A percentile compares a stretch with the other conserved stretches of the same genome.
These are phyloP conservation scores for Meteorus sp. DNA, from an alignment of 1,140 invertebrate genomes.

Conservation along the genomic window DNA sequence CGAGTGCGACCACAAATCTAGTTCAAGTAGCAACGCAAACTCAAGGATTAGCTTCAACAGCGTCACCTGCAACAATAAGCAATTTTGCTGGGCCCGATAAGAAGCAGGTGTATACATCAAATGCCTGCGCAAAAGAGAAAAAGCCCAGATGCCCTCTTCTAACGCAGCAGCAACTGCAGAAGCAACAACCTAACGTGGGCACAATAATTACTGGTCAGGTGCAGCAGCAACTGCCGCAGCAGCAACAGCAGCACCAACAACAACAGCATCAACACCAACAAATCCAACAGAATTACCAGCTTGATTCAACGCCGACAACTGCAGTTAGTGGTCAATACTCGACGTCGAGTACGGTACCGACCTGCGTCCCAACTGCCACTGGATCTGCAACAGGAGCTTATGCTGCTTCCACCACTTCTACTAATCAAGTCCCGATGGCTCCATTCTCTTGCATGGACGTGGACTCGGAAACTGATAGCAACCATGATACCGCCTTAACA, in stretches of 20 bases:
- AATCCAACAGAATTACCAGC: slow-evolving; percentile 50
- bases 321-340: slow-evolving; percentile 40
- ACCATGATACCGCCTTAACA: slow-evolving; percentile 97
- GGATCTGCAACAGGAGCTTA: slow-evolving; percentile 38
- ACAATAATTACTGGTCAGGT: slow-evolving; percentile 3
- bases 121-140: slow-evolving; percentile 47
- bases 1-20: slow-evolving; percentile 44
- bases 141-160: slow-evolving; percentile 55
- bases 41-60: slow-evolving; percentile 52
- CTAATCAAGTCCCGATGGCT: slow-evolving; percentile 57
- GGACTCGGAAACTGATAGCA: slow-evolving; percentile 95
- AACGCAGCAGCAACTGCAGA: slow-evolving; percentile 46
- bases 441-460: slow-evolving; percentile 79
- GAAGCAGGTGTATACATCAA: slow-evolving; percentile 51
- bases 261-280: slow-evolving; percentile 41
- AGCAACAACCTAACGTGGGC: slow-evolving; percentile 9
- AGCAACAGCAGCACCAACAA: slow-evolving; percentile 29
- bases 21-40: slow-evolving; percentile 67
- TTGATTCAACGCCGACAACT: slow-evolving; percentile 55
- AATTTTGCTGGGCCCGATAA: slow-evolving; percentile 44
- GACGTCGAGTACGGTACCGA: slow-evolving; percentile 24
- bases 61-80: slow-evolving; percentile 45
- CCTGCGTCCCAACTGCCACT: slow-evolving; percentile 22
- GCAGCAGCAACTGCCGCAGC: slow-evolving; percentile 33
- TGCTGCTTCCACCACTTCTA: slow-evolving; percentile 19